Base-by-base conservation (phyloP, 2,113 vertebrate genomes). In the Nerophis ophidion region DNA sequence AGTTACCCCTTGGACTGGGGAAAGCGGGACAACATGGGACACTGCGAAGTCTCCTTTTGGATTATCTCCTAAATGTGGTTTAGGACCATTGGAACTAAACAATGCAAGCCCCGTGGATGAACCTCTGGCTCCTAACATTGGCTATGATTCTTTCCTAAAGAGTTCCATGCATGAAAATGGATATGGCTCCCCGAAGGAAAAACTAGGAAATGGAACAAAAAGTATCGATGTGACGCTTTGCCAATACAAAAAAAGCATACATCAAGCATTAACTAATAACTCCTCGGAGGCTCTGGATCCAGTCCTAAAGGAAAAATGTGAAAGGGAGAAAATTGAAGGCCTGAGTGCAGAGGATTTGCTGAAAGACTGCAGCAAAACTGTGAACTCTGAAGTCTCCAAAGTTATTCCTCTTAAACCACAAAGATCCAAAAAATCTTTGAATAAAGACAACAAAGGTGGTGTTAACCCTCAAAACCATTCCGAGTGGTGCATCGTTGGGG, bases 361-460 rank as follows among this genome's bases (percentile, higher is more conserved):
- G 5, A 71, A 64, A 13, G 77, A 84, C 40, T 69, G 53, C 48
- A 73, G 60, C 72, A 75, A 71, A 80, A 70, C 72, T 15, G 71
- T 61, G 6, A 74, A 66, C 55, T 56, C 36, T 56, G 84, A 88
- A 81, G 66, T 81, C 42, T 77, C 81, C 55, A 86, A 81, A 85
- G 73, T 85, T 35, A 84, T 88, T 68, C 90, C 90, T 59, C 82
- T 91, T 33, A 91, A 91, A 71, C 90, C 89, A 1, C 89, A 88
- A 71, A 79, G 90, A 85, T 90, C 89, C 48, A 91, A 91, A 75
- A 90, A 89, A 72, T 83, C 66, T 77, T 71, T 79, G 71, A 83
- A 74, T 63, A 90, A 87, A 74, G 86, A 83, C 26, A 82, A 80
- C 70, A 82, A 81, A 83, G 80, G 53, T 49, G 55, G 9, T 48